Base-by-base conservation (phyloP, 2,113 vertebrate species). In the Tyrannus savana region DNA sequence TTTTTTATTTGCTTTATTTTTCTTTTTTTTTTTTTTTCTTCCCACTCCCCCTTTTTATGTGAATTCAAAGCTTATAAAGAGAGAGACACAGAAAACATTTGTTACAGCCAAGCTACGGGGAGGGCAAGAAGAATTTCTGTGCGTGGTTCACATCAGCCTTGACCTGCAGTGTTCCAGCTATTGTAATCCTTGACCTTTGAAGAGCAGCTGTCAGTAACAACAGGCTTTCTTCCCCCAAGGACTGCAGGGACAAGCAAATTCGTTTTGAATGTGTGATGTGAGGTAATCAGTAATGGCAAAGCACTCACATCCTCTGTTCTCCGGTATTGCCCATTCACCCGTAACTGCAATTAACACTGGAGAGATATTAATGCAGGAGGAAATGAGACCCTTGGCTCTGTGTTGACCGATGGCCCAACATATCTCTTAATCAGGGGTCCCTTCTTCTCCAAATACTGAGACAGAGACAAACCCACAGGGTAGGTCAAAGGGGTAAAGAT, bases 131-230 rank as follows among this genome's bases (percentile, higher is more conserved):
- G 92, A 83, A 47, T 73, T 94, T 77, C 42, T 55, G 46, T 30
- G 25, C 33, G 16, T 10, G 2, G 55, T 74, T 94, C 68, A 41
- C 85, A 56, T 80, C 79, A 91, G 50, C 88, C 72, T 56, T 94
- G 95, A 96, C 90, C 92, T 25, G 44, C 59, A 22, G 50, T 24
- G 55, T 79, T 86, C 87, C 41, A 19, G 4, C 72, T 93, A 81
- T 94, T 96, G 93, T 96, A 91, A 67, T 94, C 93, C 92, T 77
- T 95, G 92, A 93, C 90, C 88, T 96, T 52, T 86, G 82, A 96
- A 81, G 85, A 88, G 83, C 83, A 88, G 76, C 69, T 90, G 89
- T 95, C 86, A 89, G 60, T 74, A 74, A 86, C 60, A 90, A 80
- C 88, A 77, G 68, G 35, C 33, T 91, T 91, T 71, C 23, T 33